Conservation (phyloP, 2,113 vertebrate species). For the Amazona guildingii region DNA sequence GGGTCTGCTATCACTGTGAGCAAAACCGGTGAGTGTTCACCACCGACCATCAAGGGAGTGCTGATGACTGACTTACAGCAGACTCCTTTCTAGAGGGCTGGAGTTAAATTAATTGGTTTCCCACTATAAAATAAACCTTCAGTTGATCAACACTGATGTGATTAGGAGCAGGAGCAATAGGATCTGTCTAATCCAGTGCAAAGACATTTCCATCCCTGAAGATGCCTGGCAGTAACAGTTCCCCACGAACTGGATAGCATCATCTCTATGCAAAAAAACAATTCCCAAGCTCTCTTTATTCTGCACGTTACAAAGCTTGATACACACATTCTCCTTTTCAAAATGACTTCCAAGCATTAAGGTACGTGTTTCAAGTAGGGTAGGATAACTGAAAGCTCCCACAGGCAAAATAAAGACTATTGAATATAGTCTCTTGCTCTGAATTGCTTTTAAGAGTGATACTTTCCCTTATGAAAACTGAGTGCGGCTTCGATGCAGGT, state of each 20-base stretch:
- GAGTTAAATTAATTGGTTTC: neutral
- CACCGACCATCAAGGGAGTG: neutral
- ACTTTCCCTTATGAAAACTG: neutral
- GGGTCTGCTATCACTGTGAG: rapidly evolving
- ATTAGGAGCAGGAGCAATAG: neutral
- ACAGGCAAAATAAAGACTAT: neutral
- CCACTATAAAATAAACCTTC: neutral
- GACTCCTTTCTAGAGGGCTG: neutral
- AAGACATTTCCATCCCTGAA: neutral
- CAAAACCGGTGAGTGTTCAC: neutral
- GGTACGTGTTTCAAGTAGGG: neutral
- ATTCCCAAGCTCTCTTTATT: neutral
- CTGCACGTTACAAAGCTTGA: neutral
- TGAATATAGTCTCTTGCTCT: neutral
- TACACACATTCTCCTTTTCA: neutral
- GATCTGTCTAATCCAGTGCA: neutral
- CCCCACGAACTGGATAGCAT: neutral
- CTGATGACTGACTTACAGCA: neutral
- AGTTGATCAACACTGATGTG: neutral
- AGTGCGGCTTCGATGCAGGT: rapidly evolving
- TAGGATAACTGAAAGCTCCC: neutral
- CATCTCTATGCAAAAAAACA: neutral
- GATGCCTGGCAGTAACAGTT: neutral
- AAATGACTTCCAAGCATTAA: neutral
- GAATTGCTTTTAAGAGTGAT: neutral